Evolutionary conservation across 2,113 vertebrate genomes (phyloP), one percentile per base, ranked within the genome.

Genomic region (Otolemur garnettii): DNA sequence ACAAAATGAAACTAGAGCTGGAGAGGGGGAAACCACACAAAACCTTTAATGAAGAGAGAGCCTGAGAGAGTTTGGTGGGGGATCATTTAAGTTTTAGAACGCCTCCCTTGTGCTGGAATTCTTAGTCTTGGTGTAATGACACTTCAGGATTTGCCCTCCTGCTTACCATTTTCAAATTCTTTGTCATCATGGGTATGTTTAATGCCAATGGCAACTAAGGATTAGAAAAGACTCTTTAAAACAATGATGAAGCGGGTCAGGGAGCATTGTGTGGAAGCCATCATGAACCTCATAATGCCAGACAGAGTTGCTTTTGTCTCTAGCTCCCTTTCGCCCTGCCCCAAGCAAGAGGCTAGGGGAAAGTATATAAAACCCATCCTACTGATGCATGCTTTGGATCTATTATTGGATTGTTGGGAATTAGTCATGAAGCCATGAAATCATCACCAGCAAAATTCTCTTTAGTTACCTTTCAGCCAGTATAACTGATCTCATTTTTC

Each of bases 1-100:
- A 96, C 82, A 97, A 78, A 97, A 89, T 96, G 98, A 98, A 98
- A 97, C 87, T 80, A 64, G 94, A 98, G 92, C 42, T 87, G 57
- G 30, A 96, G 87, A 95, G 57, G 71, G 95, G 72, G 1, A 2
- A 33, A 3, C 38, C 38, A 85, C 74, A 69, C 87, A 75, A 60
- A 78, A 42, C 87, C 42, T 94, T 93, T 86, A 59, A 93, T 81
- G 87, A 95, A 85, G 74, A 96, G 53, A 62, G 78, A 68, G 68
- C 55, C 71, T 87, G 42, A 84, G 75, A 92, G 82, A 55, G 77
- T 90, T 90, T 50, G 72, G 57, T 69, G 57, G 59, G 57, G 22
- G 35, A 55, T 6, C 82, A 55, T 62, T 71, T 38, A 60, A 33
- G 69, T 38, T 94, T 93, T 55, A 35, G 60, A 72, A 92, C 59